Conservation (phyloP, 2,888 invertebrate species). For the Cepaea hortensis region DNA sequence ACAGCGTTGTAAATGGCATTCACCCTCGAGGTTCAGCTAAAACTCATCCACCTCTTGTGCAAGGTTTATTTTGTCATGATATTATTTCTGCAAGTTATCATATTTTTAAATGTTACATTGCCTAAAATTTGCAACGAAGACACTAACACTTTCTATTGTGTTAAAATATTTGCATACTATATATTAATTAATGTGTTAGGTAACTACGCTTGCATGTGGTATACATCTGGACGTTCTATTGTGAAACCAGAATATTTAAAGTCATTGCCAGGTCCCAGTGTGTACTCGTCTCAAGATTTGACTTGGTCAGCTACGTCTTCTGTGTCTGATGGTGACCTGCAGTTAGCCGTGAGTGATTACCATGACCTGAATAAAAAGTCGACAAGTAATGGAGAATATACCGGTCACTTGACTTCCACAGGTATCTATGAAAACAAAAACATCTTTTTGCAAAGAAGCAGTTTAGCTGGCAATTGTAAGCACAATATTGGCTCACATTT, state of each 20-base stretch:
- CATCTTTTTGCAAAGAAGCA: background rate
- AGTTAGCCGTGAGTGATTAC: background rate
- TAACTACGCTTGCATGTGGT: conserved; percentile 61
- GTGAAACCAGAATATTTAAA: conserved; percentile 18
- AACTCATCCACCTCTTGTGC: conserved; percentile 56
- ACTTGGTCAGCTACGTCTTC: background rate
- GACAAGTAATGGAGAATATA: background rate
- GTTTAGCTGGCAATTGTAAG: background rate
- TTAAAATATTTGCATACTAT: conserved; percentile 55
- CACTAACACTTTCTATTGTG: conserved; percentile 44
- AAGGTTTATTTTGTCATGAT: conserved; percentile 58
- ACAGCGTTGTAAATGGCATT: conserved; percentile 1
- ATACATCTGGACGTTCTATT: conserved; percentile 54
- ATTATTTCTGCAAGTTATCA: conserved; percentile 52
- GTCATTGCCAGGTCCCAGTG: background rate
- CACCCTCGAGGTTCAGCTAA: conserved; percentile 23
- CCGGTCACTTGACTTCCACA: background rate
- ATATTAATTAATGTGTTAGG: conserved; percentile 57
- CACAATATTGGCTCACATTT: background rate
- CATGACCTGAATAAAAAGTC: background rate
- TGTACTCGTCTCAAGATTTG: background rate
- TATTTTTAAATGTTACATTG: conserved; percentile 57
- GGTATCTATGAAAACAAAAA: background rate
- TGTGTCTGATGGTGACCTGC: background rate
- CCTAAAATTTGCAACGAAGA: conserved; percentile 55